Conservation (phyloP, 2,113 vertebrate species). For the Atrichornis clamosus region DNA sequence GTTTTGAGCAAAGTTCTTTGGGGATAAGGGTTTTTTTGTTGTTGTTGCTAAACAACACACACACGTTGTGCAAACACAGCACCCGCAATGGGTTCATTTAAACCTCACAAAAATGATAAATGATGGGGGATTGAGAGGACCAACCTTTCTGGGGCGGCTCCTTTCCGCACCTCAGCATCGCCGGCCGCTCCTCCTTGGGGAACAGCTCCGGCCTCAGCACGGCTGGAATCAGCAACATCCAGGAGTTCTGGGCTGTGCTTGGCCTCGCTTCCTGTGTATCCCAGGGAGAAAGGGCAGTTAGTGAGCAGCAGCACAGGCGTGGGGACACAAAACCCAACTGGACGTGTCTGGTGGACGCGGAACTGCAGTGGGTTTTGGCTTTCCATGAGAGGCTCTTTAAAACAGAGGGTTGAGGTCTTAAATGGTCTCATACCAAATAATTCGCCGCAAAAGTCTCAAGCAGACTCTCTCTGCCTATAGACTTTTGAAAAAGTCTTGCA, state of each 20-base stretch:
- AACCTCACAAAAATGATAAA: accelerated
- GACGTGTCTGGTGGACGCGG: accelerated
- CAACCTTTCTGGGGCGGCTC: background rate
- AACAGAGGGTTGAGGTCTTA: accelerated
- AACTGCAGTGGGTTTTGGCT: background rate
- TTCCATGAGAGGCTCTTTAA: accelerated
- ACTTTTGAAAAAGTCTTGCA: background rate
- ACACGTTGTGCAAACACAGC: accelerated
- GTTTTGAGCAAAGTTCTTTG: background rate
- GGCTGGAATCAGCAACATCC: background rate
- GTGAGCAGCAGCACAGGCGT: accelerated
- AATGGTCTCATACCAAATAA: background rate
- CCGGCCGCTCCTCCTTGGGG: background rate
- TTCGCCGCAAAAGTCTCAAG: background rate
- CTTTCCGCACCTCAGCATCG: accelerated
- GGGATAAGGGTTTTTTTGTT: background rate
- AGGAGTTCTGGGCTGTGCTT: background rate
- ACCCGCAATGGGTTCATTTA: accelerated
- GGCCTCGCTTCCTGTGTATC: accelerated
- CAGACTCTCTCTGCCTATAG: accelerated
- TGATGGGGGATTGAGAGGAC: background rate
- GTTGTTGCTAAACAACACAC: background rate
- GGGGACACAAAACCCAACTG: accelerated
- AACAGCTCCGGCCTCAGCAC: accelerated
- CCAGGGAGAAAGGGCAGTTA: background rate